Evolutionary conservation across 1,140 invertebrate species (phyloP), one percentile per base, ranked within the genome.

Genomic region (Euura saliciscinereae): DNA sequence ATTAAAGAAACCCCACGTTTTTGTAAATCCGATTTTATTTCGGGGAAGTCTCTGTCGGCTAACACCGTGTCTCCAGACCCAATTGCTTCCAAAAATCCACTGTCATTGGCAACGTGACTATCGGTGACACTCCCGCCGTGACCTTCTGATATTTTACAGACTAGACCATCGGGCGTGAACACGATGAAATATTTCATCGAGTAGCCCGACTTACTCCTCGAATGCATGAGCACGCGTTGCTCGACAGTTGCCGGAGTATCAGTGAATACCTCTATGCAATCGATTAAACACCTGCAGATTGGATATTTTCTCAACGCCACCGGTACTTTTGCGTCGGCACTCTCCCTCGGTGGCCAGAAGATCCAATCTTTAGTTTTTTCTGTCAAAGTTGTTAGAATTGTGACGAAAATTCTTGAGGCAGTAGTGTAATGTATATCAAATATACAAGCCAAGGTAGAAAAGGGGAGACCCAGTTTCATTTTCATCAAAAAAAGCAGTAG

Each of bases 41-140:
- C 65, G 45, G 75, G 75, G 71, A 87, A 85, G 10, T 84, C 79
- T 74, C 82, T 81, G 71, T 86, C 84, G 42, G 80, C 83, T 75
- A 86, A 77, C 43, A 84, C 73, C 45, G 74, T 67, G 78, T 85
- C 85, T 42, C 77, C 79, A 13, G 74, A 70, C 74, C 83, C 78
- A 6, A 85, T 46, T 45, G 79, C 71, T 44, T 80, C 65, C 42
- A 84, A 46, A 70, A 85, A 79, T 8, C 81, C 83, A 71, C 73
- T 79, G 68, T 82, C 66, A 71, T 69, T 72, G 2, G 44, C 59
- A 28, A 75, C 72, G 45, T 59, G 71, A 67, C 7, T 69, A 45
- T 75, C 69, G 43, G 71, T 70, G 2, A 68, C 51, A 68, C 68
- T 44, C 6, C 74, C 74, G 13, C 71, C 71, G 45, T 70, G 70